Evolutionary conservation across 2,888 invertebrate genomes (phyloP).

Genomic region (Gryllus longicercus): DNA sequence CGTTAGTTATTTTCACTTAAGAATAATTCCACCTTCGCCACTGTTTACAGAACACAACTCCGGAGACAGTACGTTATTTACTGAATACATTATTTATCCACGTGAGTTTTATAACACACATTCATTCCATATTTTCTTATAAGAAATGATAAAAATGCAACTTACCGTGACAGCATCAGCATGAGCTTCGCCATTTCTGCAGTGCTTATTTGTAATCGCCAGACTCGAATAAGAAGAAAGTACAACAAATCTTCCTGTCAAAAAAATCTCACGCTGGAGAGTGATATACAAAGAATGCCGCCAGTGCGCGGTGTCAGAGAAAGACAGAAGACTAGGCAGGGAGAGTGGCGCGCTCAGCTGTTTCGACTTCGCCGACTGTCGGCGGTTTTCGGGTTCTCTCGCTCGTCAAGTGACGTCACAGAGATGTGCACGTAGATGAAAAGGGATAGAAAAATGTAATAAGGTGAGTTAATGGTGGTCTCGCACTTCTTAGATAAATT

Average conservation of each 20-base stretch:
- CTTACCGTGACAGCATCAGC: slow-evolving; percentile 21
- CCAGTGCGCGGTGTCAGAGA: not conserved
- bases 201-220: not conserved
- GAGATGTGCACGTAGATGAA: not conserved
- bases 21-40: no score
- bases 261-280: not conserved
- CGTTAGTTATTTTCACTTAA: no score
- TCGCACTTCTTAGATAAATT: no score
- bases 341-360: not conserved
- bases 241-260: not conserved
- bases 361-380: not conserved
- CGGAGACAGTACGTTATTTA: no score
- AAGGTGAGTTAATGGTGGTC: no score
- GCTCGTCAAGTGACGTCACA: not conserved
- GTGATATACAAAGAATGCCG: not conserved
- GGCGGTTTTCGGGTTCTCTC: not conserved
- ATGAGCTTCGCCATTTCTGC: slow-evolving; percentile 22
- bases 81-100: not conserved
- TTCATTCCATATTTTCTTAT: not conserved
- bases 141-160: not conserved
- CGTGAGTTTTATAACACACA: not conserved
- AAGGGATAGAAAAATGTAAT: no score
- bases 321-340: not conserved
- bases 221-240: not conserved
- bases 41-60: no score